Percentiles rank a stretch among this genome's conserved stretches.
These are phyloP conservation scores for Paratilapia polleni DNA, from an alignment of 2,113 vertebrate genomes.

Conservation along the genomic window DNA sequence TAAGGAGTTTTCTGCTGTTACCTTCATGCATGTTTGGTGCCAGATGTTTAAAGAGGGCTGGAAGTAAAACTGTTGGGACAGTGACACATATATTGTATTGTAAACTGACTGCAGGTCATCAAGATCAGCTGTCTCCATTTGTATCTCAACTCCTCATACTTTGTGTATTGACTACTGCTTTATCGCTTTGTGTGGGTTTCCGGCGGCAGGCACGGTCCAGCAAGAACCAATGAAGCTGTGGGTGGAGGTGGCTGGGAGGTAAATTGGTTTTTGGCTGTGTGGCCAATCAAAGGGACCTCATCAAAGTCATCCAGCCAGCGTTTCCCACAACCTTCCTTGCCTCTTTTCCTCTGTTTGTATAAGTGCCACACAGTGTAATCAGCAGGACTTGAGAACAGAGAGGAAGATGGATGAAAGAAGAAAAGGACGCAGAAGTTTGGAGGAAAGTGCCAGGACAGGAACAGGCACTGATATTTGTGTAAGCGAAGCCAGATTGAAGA, in stretches of 20 bases:
- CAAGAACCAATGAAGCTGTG: constrained; percentile 10
- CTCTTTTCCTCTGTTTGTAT: constrained; percentile 57
- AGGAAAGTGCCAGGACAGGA: constrained; percentile 38
- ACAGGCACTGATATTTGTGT: constrained; percentile 30
- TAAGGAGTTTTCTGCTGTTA: neutral
- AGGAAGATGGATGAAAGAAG: constrained; percentile 35
- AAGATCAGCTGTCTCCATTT: constrained; percentile 29
- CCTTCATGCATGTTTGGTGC: constrained; percentile 44
- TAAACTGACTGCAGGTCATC: constrained; percentile 16
- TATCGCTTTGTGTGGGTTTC: constrained; percentile 36
- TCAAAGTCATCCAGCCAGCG: constrained; percentile 66
- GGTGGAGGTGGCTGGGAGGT: constrained; percentile 34
- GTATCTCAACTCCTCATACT: neutral
- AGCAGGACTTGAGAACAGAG: constrained; percentile 17
- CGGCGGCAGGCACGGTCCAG: neutral
- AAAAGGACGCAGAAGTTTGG: constrained; percentile 26
- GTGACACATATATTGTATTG: constrained; percentile 16
- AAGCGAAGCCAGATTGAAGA: constrained; percentile 29
- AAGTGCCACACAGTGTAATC: constrained; percentile 51
- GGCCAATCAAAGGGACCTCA: constrained; percentile 74
- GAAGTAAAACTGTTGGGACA: constrained; percentile 6
- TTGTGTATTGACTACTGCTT: constrained; percentile 37
- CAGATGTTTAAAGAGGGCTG: constrained; percentile 33
- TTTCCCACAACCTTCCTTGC: constrained; percentile 50
- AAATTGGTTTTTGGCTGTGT: constrained; percentile 63